These are phyloP conservation scores for Enhydra lutris DNA, from an alignment of 2,113 vertebrate genomes.

Conservation along the genomic window DNA sequence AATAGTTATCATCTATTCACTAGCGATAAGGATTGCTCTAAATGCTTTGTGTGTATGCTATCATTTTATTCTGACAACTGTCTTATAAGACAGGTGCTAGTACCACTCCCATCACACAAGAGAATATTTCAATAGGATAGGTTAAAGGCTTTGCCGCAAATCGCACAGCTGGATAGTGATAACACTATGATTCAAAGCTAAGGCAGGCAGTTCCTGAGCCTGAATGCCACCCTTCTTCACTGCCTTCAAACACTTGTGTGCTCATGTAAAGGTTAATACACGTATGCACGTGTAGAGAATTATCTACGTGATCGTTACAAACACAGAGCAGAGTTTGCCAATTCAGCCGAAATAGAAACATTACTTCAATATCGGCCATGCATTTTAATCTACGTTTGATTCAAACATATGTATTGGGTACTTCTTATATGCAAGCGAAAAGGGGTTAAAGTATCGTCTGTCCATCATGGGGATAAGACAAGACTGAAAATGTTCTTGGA, in stretches of 20 bases:
- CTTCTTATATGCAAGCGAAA: neutral
- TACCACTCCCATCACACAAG: neutral
- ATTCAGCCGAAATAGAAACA: neutral
- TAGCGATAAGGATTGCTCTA: neutral
- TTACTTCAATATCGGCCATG: neutral
- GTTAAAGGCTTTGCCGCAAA: neutral
- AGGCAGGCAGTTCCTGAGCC: neutral
- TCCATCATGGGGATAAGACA: neutral
- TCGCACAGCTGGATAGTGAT: neutral
- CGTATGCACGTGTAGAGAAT: accelerated
- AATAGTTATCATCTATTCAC: neutral
- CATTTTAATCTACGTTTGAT: neutral
- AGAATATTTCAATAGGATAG: neutral
- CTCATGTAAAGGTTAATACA: neutral
- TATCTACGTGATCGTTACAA: neutral
- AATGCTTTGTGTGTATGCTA: neutral
- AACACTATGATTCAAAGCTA: neutral
- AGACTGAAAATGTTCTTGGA: neutral
- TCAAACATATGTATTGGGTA: neutral
- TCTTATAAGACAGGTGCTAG: neutral
- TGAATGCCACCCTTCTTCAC: neutral
- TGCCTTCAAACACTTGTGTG: neutral
- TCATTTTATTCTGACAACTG: neutral
- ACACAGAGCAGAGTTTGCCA: neutral
- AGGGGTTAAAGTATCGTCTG: neutral